Evolutionary conservation across 2,888 invertebrate species (phyloP), one percentile per base, ranked within the genome.

Genomic region (Epiperipatus broadwayi): DNA sequence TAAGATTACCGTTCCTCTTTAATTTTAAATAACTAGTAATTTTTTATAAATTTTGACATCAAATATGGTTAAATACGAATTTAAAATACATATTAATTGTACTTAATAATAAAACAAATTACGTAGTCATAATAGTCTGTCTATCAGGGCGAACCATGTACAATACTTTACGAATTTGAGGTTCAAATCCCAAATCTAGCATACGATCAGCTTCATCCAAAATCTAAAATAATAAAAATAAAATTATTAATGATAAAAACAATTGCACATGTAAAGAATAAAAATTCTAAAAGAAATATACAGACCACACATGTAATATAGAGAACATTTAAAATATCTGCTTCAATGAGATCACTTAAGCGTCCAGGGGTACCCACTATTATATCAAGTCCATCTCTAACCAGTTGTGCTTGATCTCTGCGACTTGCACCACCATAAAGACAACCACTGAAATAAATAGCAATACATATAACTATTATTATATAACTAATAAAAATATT

Each of bases 61-160:
- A 18, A 35, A 40, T 30, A 43, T 21, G 7, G 35, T 15, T 29
- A 14, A 30, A 27, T 18, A 10, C 14, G 14, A 8, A 14, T 5
- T 5, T 35, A 27, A 34, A 20, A 10, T 14, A 10, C 5, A 2
- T 14, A n/a, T n/a, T n/a, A n/a, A n/a, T n/a, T n/a, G n/a, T n/a
- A n/a, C n/a, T n/a, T n/a, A n/a, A n/a, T n/a, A n/a, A n/a, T n/a
- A n/a, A n/a, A n/a, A n/a, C n/a, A 15, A 10, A 39, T 38, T 52
- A 69, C 70, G 79, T 80, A 0, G 91, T 93, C 87, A 93, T 87
- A 0, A 91, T 73, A n/a, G 85, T 85, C 57, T 93, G 89, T 38
- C 87, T 63, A 53, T 84, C 84, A 5, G 85, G 83, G 38, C 84
- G 69, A 16, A 85, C 72, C 52, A 77, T 74, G 41, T 78, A 65